Percentiles rank a stretch among this genome's conserved stretches.
phyloP scores from a whole-genome alignment of 2,888 invertebrate species.

The Polydrusus tereticollis region DNA sequence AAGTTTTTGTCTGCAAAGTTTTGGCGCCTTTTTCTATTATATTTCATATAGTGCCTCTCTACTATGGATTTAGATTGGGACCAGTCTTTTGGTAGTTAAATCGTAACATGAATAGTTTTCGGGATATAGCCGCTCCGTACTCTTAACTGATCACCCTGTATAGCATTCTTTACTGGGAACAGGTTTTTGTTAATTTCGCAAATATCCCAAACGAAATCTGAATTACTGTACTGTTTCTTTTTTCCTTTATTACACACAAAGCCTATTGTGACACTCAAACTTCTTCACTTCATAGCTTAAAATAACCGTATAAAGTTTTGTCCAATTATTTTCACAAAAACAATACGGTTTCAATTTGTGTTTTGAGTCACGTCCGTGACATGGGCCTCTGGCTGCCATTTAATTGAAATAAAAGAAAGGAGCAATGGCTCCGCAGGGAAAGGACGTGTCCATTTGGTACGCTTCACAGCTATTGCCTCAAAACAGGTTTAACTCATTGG shows the following conservation, averaged over 20 bases:
- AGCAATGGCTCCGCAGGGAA: constrained; percentile 46
- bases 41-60: no score
- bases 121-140: no score
- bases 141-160: no score
- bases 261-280: constrained; percentile 2
- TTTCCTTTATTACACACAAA: neutral
- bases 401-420: constrained; percentile 51
- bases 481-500: constrained; percentile 33
- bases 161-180: no score
- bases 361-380: constrained; percentile 55
- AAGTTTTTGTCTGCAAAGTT: no score
- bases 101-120: no score
- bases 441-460: constrained; percentile 46
- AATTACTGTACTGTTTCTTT: no score
- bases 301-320: constrained; percentile 39
- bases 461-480: constrained; percentile 37
- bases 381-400: constrained; percentile 47
- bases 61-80: no score
- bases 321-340: constrained; percentile 46
- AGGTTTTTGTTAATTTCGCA: no score
- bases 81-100: no score
- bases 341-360: constrained; percentile 48
- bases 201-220: no score
- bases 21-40: no score
- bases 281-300: neutral